A percentile compares a stretch with the other conserved stretches of the same genome.
Evolutionary conservation across 1,140 invertebrate genomes (phyloP).

Genomic region (Leptinotarsa undecemlineata): DNA sequence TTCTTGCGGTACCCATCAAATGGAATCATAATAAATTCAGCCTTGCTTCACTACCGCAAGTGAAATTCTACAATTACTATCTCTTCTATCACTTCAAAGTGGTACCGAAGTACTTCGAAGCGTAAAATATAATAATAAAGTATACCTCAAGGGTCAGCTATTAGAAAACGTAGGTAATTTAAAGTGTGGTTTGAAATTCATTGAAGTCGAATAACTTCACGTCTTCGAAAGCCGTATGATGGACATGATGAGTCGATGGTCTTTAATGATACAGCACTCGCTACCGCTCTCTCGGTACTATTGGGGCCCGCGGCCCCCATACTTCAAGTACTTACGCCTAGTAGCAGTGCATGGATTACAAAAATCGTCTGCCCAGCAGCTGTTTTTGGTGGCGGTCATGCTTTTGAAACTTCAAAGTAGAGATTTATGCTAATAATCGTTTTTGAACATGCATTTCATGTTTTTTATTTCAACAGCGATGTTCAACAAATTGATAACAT

Average conservation of each 20-base stretch:
- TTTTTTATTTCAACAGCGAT: too few relatives aligned
- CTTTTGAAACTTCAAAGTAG: too few relatives aligned
- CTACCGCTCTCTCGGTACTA: neutral
- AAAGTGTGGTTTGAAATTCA: conserved; percentile 7
- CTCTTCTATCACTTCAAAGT: neutral
- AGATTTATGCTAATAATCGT: neutral
- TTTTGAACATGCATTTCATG: too few relatives aligned
- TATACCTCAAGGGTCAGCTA: conserved; percentile 12
- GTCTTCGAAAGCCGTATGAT: conserved; percentile 8
- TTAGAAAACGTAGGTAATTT: conserved; percentile 13
- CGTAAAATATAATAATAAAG: conserved; percentile 3
- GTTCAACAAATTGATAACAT: too few relatives aligned
- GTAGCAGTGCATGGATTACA: neutral
- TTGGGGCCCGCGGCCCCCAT: too few relatives aligned
- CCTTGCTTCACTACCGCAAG: conserved; percentile 12
- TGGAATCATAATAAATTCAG: neutral
- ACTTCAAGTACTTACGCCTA: too few relatives aligned
- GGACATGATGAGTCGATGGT: neutral
- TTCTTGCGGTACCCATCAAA: too few relatives aligned
- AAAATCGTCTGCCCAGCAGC: neutral
- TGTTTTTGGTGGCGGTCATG: too few relatives aligned
- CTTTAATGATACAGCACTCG: neutral
- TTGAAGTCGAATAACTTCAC: conserved; percentile 5
- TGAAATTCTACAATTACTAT: conserved; percentile 13
- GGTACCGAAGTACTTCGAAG: neutral